Base-by-base conservation (phyloP, 1,140 invertebrate species). In the Cotesia chilonis region DNA sequence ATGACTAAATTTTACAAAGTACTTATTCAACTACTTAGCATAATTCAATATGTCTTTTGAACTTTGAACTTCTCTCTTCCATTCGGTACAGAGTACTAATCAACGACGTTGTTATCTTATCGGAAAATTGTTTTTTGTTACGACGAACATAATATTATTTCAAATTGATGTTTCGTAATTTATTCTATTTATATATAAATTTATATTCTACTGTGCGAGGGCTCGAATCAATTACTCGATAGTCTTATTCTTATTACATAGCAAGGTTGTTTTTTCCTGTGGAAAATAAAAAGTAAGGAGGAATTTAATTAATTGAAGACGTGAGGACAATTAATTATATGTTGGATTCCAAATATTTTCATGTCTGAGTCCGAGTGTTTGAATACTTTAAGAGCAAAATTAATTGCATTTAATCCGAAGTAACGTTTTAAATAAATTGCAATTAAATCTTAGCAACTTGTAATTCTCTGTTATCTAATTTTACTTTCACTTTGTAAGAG, bases 391-490 rank as follows among this genome's bases (percentile, higher is more conserved):
- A 47, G 41, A 47, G 41, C 10, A 37, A 20, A 61, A 28, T 61
- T 61, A 61, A 61, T 61, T 61, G 20, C 60, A 61, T 35, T 61
- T 61, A 61, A 61, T 61, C 35, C 20, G 35, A 20, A 17, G 20
- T 7, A 61, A 35, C 17, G 60, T 35, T 35, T 12, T 28, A 37
- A 59, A 28, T 59, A 17, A 35, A 37, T 12, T 61, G 35, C 60
- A 61, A 61, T 61, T 61, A 61, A 61, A 61, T 28, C 17, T 61
- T 37, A 9, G 20, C 4, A 61, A 61, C 60, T 61, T 61, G 60
- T 61, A 28, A 61, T 61, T 61, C 41, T 47, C 41, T 47, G 10
- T 47, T 47, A 6, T 61, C 60, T 12, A 20, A 61, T 12, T 61
- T 61, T 61, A 61, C 60, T 61, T 61, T 61, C 60, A 20, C 35